Conservation (phyloP, 2,888 invertebrate genomes). For the Halictus quadricinctus region DNA sequence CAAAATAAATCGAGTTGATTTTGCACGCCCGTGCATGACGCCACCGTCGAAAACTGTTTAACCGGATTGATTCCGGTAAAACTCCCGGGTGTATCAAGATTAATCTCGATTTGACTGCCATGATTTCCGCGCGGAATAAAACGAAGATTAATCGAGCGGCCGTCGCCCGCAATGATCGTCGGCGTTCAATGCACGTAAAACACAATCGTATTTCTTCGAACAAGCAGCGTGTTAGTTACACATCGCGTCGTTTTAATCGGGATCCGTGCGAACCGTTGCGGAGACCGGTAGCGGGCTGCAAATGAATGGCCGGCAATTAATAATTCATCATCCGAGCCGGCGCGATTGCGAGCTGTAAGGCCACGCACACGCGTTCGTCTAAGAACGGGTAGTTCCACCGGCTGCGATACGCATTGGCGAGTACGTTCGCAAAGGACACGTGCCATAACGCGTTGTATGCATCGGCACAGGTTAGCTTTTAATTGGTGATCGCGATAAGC, state of each 20-base stretch:
- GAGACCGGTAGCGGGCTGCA: constrained; percentile 47
- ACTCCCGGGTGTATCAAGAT: background rate
- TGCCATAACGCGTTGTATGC: constrained; percentile 53
- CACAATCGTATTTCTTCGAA: constrained; percentile 27
- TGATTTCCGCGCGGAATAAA: background rate
- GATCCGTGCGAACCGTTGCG: constrained; percentile 44
- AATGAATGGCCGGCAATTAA: constrained; percentile 66
- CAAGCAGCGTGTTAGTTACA: constrained; percentile 4
- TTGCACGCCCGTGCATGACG: background rate
- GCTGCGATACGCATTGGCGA: background rate
- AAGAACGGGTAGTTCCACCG: constrained; percentile 41
- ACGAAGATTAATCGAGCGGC: constrained; percentile 8
- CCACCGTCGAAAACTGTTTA: background rate
- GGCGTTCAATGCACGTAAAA: constrained; percentile 9
- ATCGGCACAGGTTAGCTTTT: constrained; percentile 15
- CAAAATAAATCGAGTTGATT: background rate
- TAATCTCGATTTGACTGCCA: background rate
- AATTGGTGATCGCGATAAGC: background rate
- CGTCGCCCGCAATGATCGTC: background rate
- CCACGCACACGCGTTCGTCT: constrained; percentile 39
- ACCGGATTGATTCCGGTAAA: constrained; percentile 2
- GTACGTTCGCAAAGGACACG: constrained; percentile 48
- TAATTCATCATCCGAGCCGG: constrained; percentile 60
- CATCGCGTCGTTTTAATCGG: constrained; percentile 40
- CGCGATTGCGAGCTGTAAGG: constrained; percentile 41